Evolutionary conservation across 2,888 invertebrate species (phyloP), one percentile per base, ranked within the genome.

Genomic region (Nipponacmea schrenckii): DNA sequence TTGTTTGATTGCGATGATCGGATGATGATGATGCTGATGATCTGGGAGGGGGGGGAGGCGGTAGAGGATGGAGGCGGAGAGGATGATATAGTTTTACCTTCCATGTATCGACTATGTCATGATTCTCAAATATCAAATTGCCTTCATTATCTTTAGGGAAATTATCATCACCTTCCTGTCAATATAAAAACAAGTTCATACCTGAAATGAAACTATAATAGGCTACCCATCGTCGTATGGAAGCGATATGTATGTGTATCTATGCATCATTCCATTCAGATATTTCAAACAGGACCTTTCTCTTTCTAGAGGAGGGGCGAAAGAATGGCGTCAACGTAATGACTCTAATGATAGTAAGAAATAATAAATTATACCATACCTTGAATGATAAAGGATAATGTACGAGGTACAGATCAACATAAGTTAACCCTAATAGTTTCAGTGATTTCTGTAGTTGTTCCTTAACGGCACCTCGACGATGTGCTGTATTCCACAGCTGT

Each of bases 351-450:
- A 39, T 39, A 39, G 10, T 8, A 39, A 7, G 10, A 39, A 39
- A 8, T 5, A 2, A 8, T 8, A 39, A 39, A 39, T 10, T 10
- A 39, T 8, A 39, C 39, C 39, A 15, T 67, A 93, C 94, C 91
- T 94, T 92, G 84, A 93, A 95, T 0, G 92, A 95, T 84, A 94
- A 92, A 0, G 96, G 96, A 96, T 96, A 96, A 87, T 96, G 96
- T 46, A 96, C 94, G n/a, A 96, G 91, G 85, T 95, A 96, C 56
- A 96, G 90, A 88, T 96, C 96, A 68, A 96, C 82, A 84, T 96
- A 96, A 0, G 92, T 90, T 0, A 95, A 84, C 15, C 92, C 92
- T 20, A 96, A 91, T 87, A 94, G 92, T 17, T 90, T 88, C n/a
- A 96, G 87, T 0, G 94, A 92, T 65, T 90, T 90, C 80, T 91